Conservation (phyloP, 2,797 vertebrate genomes). For the Sebastes flavidus region DNA sequence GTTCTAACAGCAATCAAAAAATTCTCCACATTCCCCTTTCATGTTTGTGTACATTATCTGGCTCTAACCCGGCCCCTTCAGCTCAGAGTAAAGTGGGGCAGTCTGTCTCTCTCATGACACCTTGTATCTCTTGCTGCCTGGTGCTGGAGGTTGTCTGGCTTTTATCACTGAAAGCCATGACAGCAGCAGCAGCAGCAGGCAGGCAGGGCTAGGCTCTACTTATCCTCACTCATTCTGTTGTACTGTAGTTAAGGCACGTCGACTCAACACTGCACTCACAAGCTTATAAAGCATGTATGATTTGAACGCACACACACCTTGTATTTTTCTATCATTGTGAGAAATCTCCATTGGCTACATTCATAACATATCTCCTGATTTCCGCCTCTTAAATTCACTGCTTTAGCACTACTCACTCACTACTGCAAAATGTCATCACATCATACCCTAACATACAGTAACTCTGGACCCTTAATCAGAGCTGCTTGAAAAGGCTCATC, state of each 20-base stretch:
- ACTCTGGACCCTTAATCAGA: neutral
- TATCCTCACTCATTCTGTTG: constrained; percentile 15
- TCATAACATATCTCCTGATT: neutral
- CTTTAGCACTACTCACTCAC: neutral
- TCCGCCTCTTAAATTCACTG: neutral
- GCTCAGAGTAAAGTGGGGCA: constrained; percentile 17
- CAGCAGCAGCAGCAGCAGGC: constrained; percentile 41
- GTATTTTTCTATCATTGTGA: neutral
- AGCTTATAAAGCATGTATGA: neutral
- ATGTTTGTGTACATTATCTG: constrained; percentile 26
- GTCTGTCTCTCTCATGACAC: constrained; percentile 37
- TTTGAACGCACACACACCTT: neutral
- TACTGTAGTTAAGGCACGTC: neutral
- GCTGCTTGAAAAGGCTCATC: neutral
- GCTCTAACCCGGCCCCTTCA: constrained; percentile 7
- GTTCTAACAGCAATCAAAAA: constrained; percentile 10
- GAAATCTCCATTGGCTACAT: neutral
- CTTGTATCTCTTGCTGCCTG: constrained; percentile 51
- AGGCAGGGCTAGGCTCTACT: neutral
- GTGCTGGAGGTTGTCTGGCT: constrained; percentile 49
- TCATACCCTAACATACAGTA: neutral
- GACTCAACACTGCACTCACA: neutral
- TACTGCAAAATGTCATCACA: neutral
- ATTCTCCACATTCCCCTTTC: constrained; percentile 25
- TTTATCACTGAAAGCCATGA: constrained; percentile 48